Evolutionary conservation across 2,797 vertebrate species (phyloP).

Genomic region (Lemur catta): DNA sequence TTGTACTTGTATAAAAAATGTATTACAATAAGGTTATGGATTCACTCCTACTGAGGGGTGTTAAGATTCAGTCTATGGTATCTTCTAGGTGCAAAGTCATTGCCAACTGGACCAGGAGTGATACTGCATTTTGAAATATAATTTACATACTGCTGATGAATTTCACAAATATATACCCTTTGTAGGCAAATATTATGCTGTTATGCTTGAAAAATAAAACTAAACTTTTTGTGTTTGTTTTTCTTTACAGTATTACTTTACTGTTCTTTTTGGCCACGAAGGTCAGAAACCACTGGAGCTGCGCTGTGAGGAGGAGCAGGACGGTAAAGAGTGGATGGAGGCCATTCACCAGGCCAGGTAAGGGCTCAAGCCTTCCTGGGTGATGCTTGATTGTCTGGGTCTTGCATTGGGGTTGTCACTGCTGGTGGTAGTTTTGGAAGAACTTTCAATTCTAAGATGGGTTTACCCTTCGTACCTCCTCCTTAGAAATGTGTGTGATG

Average conservation of each 20-base stretch:
- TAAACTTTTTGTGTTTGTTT: constrained; percentile 25
- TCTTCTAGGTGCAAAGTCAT: not conserved
- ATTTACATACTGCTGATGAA: not conserved
- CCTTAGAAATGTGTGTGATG: not conserved
- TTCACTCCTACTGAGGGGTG: not conserved
- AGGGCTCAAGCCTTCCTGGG: not conserved
- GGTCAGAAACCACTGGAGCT: constrained; percentile 97
- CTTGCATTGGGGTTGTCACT: not conserved
- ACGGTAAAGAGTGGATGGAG: constrained; percentile 97
- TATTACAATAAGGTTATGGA: not conserved
- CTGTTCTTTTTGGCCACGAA: constrained; percentile 96
- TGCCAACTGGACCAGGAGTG: not conserved
- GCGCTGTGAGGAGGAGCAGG: constrained; percentile 93
- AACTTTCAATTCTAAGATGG: not conserved
- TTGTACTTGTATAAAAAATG: not conserved
- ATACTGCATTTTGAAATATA: constrained; percentile 32
- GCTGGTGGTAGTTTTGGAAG: not conserved
- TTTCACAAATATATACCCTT: not conserved
- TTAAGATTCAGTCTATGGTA: not conserved
- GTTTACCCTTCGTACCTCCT: not conserved
- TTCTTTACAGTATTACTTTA: constrained; percentile 93
- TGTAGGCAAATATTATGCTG: not conserved
- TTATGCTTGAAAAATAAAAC: constrained; percentile 25
- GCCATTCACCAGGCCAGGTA: constrained; percentile 99
- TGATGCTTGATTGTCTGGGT: not conserved